Evolutionary conservation across 2,888 invertebrate genomes (phyloP).

Genomic region (Cybosia mesomella): DNA sequence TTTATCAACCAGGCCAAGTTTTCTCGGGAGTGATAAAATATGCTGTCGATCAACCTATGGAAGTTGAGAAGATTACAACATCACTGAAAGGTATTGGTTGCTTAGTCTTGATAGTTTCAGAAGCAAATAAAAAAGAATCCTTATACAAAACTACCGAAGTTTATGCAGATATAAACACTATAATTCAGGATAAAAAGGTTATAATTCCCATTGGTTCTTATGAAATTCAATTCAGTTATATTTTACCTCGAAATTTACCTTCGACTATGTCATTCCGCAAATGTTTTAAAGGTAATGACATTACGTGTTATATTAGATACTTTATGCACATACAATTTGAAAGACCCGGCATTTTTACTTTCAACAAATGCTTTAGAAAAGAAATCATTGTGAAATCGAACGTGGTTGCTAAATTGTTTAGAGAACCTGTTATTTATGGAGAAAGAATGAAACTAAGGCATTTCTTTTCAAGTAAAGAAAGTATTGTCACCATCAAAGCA

Average conservation of each 20-base stretch:
- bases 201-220: constrained; percentile 42
- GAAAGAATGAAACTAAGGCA: constrained; percentile 54
- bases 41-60: constrained; percentile 54
- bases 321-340: constrained; percentile 60
- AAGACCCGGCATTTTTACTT: constrained; percentile 53
- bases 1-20: constrained; percentile 50
- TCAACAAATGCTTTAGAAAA: constrained; percentile 55
- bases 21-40: constrained; percentile 59
- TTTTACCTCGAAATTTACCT: constrained; percentile 54
- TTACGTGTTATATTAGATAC: constrained; percentile 54
- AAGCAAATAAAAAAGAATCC: not conserved
- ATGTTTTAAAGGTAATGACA: constrained; percentile 21
- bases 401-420: constrained; percentile 49
- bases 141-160: constrained; percentile 1
- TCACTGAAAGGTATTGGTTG: constrained; percentile 17
- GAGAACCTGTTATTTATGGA: constrained; percentile 53
- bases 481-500: constrained; percentile 54
- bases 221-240: constrained; percentile 48
- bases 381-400: constrained; percentile 54
- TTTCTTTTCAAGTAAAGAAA: constrained; percentile 50
- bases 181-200: constrained; percentile 1
- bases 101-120: not conserved
- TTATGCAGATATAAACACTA: constrained; percentile 6
- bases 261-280: constrained; percentile 44
- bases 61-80: constrained; percentile 44